Conservation (phyloP, 2,797 vertebrate genomes). For the Carduelis carduelis region DNA sequence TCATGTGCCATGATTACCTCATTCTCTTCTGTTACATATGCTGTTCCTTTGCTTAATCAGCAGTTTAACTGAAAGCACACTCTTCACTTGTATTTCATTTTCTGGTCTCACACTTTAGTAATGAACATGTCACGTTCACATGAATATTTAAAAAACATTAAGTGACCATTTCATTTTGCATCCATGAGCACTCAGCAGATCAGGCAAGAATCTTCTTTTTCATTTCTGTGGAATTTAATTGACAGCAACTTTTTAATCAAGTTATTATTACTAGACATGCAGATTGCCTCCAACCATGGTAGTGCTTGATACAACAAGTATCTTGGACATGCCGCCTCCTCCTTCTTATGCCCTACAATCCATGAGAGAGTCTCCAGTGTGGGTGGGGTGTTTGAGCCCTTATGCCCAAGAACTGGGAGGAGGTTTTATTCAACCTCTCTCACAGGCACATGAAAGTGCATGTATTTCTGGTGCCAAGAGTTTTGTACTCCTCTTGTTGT, state of each 20-base stretch:
- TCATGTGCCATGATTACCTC: background rate
- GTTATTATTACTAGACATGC: background rate
- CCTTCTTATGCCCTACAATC: background rate
- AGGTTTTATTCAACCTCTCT: background rate
- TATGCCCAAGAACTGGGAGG: background rate
- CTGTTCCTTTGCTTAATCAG: constrained; percentile 10
- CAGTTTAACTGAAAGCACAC: constrained; percentile 20
- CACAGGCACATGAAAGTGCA: background rate
- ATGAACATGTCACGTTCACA: background rate
- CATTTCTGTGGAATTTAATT: background rate
- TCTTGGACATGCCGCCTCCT: background rate
- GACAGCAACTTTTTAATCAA: background rate
- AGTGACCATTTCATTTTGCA: background rate
- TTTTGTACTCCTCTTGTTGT: background rate
- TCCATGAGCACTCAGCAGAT: background rate
- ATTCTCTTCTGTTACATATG: background rate
- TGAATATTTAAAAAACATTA: constrained; percentile 30
- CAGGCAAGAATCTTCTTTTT: background rate
- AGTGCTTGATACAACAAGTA: background rate
- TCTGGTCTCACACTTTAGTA: background rate
- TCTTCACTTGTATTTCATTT: constrained; percentile 4
- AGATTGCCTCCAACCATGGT: background rate
- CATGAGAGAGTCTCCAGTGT: background rate
- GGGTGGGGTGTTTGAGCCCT: background rate
- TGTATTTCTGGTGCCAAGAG: background rate